Evolutionary conservation across 2,113 vertebrate genomes (phyloP).

Genomic region (Megaceryle torquata): DNA sequence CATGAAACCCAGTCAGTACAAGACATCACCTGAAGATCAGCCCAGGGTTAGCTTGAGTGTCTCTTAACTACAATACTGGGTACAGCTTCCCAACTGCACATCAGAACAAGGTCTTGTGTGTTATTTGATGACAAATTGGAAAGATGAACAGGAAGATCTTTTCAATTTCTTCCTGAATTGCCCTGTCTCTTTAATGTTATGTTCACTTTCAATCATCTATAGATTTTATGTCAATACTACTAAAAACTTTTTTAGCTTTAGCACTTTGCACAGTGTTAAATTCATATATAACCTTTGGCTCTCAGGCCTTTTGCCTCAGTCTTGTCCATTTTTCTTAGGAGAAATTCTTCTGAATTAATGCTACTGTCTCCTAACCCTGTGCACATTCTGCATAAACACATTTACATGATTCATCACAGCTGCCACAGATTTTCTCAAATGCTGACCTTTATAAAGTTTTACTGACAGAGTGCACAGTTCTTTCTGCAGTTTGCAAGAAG

Average conservation of each 20-base stretch:
- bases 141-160: background rate
- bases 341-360: background rate
- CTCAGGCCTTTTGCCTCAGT: background rate
- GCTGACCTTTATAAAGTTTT: background rate
- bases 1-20: background rate
- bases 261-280: background rate
- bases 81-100: background rate
- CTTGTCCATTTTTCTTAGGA: background rate
- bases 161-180: background rate
- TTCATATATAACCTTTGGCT: background rate
- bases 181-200: fast-evolving
- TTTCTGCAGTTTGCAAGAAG: background rate
- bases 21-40: background rate
- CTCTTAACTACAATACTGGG: background rate
- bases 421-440: background rate
- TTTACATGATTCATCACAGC: background rate
- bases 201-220: background rate
- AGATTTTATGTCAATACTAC: background rate
- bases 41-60: background rate
- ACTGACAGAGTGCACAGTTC: background rate
- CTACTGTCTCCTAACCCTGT: background rate
- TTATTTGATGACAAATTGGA: background rate
- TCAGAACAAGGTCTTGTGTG: background rate
- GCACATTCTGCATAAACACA: background rate
- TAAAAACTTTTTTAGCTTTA: background rate